A percentile compares a stretch with the other conserved stretches of the same genome.
Evolutionary conservation across 2,888 invertebrate species (phyloP).

Genomic region (Scaptodrosophila latifasciaeformis): DNA sequence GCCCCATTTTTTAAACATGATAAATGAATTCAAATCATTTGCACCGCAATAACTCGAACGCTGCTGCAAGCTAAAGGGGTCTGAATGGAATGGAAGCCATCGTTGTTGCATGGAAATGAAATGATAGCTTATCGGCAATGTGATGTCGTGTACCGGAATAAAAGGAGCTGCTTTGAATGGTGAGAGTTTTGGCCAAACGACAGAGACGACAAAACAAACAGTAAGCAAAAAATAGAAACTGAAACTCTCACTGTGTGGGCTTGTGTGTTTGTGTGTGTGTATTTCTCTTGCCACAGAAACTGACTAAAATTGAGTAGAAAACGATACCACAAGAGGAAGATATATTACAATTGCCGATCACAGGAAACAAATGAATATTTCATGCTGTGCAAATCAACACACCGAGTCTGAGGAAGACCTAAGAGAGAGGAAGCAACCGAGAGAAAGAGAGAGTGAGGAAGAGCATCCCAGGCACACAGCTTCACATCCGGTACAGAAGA

Average conservation of each 20-base stretch:
- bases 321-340: slow-evolving; percentile 64
- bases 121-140: slow-evolving; percentile 58
- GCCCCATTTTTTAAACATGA: slow-evolving; percentile 44
- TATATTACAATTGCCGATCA: slow-evolving; percentile 69
- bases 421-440: not conserved
- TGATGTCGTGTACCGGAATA: slow-evolving; percentile 11
- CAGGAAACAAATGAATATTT: slow-evolving; percentile 69
- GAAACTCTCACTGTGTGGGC: not conserved
- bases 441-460: not conserved
- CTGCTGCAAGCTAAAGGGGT: slow-evolving; percentile 10
- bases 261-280: too few relatives aligned
- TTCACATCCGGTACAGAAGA: slow-evolving; percentile 22
- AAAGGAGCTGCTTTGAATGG: slow-evolving; percentile 28
- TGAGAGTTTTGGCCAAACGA: slow-evolving; percentile 40
- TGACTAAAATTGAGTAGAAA: slow-evolving; percentile 67
- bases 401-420: not conserved
- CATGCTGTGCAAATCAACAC: slow-evolving; percentile 68
- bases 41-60: slow-evolving; percentile 52
- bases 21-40: slow-evolving; percentile 63
- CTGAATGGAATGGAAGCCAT: slow-evolving; percentile 14
- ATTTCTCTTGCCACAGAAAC: slow-evolving; percentile 35
- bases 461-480: slow-evolving; percentile 3
- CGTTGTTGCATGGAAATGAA: slow-evolving; percentile 46
- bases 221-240: slow-evolving; percentile 36
- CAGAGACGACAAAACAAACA: slow-evolving; percentile 37